phyloP scores from a whole-genome alignment of 2,797 vertebrate species.

The Thamnophis elegans region DNA sequence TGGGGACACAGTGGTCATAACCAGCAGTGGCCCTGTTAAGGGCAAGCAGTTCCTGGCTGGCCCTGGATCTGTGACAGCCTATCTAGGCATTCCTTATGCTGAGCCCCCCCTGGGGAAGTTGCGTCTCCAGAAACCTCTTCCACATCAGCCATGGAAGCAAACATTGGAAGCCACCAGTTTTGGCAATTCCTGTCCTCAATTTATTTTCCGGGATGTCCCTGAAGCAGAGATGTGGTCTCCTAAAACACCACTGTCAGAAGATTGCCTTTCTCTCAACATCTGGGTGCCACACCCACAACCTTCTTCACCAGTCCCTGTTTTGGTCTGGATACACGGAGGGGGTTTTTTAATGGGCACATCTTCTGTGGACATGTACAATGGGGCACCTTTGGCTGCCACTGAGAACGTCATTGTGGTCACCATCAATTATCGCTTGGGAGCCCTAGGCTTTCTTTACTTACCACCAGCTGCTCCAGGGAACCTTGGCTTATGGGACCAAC shows the following conservation, averaged over 20 bases:
- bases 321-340: constrained; percentile 63
- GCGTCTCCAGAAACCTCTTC: constrained; percentile 57
- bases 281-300: too few relatives aligned
- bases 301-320: too few relatives aligned
- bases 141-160: constrained; percentile 46
- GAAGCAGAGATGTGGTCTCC: constrained; percentile 71
- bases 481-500: constrained; percentile 74
- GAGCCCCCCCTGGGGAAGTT: constrained; percentile 54
- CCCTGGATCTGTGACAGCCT: too few relatives aligned
- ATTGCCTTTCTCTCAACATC: too few relatives aligned
- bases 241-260: constrained; percentile 58
- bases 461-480: constrained; percentile 68
- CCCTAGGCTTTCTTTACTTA: constrained; percentile 74
- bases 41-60: background rate
- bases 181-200: constrained; percentile 55
- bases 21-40: too few relatives aligned
- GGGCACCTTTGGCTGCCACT: constrained; percentile 66
- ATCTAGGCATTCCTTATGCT: too few relatives aligned
- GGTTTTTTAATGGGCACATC: constrained; percentile 59
- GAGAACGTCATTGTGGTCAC: constrained; percentile 77
- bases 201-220: constrained; percentile 42
- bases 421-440: constrained; percentile 76
- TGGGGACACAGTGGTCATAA: too few relatives aligned
- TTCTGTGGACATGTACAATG: constrained; percentile 65
- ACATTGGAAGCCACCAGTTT: constrained; percentile 60